Conservation (phyloP, 2,113 vertebrate species). For the Eublepharis macularius region DNA sequence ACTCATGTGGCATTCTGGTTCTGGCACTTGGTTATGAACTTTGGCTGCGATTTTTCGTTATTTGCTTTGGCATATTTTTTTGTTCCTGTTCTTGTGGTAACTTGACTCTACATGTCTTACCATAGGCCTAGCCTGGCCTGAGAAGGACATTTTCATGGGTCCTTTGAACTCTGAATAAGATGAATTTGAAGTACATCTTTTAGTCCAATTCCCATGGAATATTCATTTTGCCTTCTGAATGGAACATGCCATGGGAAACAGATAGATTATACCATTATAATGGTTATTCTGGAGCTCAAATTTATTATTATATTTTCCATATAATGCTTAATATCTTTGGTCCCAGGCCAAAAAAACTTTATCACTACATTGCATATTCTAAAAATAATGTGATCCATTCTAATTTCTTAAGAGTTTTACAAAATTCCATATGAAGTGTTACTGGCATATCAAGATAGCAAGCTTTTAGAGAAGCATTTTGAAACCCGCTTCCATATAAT, state of each 20-base stretch:
- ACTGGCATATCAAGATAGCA: too few relatives aligned
- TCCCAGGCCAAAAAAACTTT: neutral
- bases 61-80: neutral
- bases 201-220: neutral
- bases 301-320: neutral
- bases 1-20: neutral
- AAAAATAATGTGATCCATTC: too few relatives aligned
- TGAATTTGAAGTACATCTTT: too few relatives aligned
- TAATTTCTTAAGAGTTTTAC: neutral
- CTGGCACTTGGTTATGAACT: neutral
- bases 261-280: neutral
- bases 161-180: too few relatives aligned
- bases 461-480: too few relatives aligned
- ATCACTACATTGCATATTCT: too few relatives aligned
- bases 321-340: neutral
- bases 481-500: neutral
- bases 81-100: neutral
- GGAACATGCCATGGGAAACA: neutral
- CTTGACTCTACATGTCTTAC: neutral
- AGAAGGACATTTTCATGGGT: too few relatives aligned
- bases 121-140: neutral
- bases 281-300: too few relatives aligned
- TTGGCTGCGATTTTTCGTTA: neutral
- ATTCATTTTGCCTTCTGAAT: neutral
- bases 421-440: neutral